These are phyloP conservation scores for Anastrepha ludens DNA, from an alignment of 1,140 invertebrate genomes.

Conservation along the genomic window DNA sequence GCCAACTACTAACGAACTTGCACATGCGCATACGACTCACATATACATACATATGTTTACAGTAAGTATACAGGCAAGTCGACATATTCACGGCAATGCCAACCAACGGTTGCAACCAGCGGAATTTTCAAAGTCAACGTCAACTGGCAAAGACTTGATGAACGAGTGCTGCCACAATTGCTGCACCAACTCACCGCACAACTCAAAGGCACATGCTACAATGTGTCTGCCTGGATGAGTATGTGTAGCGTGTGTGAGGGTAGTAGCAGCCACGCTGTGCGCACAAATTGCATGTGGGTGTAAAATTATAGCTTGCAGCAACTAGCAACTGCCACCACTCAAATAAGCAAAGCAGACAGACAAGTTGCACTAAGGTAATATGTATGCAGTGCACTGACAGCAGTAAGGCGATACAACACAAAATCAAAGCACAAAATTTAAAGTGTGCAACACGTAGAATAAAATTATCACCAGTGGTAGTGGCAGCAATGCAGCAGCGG, in stretches of 20 bases:
- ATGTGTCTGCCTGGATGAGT: too few relatives aligned
- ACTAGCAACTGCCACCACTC: not conserved
- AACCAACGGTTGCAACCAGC: not conserved
- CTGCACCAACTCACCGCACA: not conserved
- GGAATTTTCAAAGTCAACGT: constrained; percentile 29
- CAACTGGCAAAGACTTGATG: not conserved
- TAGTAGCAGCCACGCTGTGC: not conserved
- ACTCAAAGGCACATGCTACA: constrained; percentile 21
- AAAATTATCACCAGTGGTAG: not conserved
- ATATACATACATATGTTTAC: not conserved
- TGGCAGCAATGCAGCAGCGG: not conserved
- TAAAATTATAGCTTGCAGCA: constrained; percentile 36
- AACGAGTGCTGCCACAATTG: constrained; percentile 8
- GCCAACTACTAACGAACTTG: not conserved
- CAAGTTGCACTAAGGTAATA: not conserved
- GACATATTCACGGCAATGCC: not conserved
- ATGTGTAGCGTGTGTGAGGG: not conserved
- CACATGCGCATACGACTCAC: not conserved
- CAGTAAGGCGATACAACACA: not conserved
- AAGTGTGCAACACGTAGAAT: constrained; percentile 25
- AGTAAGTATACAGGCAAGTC: not conserved
- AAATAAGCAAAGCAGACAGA: not conserved
- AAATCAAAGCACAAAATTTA: constrained; percentile 1
- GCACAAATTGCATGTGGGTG: constrained; percentile 41
- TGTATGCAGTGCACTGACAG: not conserved